These are phyloP conservation scores for Orthonychiurus folsomi DNA, from an alignment of 2,888 invertebrate genomes.

Conservation along the genomic window DNA sequence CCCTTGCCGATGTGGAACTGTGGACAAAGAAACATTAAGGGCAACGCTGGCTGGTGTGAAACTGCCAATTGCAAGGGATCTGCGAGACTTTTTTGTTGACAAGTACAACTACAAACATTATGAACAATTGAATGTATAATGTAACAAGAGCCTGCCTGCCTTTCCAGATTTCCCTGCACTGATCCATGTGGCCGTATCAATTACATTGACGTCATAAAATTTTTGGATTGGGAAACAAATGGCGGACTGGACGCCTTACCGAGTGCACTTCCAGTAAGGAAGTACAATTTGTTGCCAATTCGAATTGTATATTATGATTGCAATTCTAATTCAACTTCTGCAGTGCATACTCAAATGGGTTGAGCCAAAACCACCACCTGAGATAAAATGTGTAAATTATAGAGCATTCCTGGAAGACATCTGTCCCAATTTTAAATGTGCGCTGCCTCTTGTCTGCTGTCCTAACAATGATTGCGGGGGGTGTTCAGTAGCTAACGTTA, in stretches of 20 bases:
- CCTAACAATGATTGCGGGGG: no score
- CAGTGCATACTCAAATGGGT: conserved; percentile 27
- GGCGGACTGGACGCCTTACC: conserved; percentile 18
- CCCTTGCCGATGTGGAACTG: conserved; percentile 23
- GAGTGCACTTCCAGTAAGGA: conserved; percentile 15
- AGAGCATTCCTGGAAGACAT: conserved; percentile 22
- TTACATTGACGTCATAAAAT: conserved; percentile 25
- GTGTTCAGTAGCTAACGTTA: no score
- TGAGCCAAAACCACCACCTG: conserved; percentile 19
- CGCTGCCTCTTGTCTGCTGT: conserved; percentile 15
- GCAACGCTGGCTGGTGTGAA: conserved; percentile 18
- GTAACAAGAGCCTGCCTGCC: not conserved
- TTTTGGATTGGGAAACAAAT: conserved; percentile 22
- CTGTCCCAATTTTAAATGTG: conserved; percentile 25
- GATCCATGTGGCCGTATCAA: conserved; percentile 24
- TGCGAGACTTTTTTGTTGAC: conserved; percentile 24
- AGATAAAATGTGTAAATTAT: conserved; percentile 29
- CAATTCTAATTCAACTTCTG: not conserved
- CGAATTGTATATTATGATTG: conserved; percentile 3
- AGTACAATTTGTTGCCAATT: conserved; percentile 1
- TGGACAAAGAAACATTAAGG: conserved; percentile 22
- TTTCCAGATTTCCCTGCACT: conserved; percentile 9
- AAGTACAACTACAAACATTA: conserved; percentile 17
- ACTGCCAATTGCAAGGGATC: conserved; percentile 18
- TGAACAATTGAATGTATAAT: not conserved